phyloP scores from a whole-genome alignment of 2,888 invertebrate species.

The Laothoe populi region DNA sequence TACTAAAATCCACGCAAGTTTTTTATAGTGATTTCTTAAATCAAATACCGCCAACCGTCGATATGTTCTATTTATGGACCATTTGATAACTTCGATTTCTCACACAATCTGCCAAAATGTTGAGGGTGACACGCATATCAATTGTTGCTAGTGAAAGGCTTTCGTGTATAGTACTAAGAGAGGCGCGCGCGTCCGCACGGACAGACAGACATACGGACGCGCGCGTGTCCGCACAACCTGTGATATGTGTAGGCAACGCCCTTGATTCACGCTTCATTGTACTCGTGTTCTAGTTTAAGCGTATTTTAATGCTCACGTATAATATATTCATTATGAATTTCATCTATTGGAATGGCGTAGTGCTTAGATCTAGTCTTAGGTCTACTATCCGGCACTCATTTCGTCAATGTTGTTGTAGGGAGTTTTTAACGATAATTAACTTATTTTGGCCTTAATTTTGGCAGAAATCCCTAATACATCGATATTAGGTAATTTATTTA shows the following conservation, averaged over 20 bases:
- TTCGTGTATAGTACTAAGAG: constrained; percentile 23
- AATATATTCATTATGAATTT: neutral
- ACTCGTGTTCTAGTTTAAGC: constrained; percentile 26
- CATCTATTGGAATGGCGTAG: too few relatives aligned
- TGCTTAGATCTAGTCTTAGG: too few relatives aligned
- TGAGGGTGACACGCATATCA: neutral
- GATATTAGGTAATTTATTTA: neutral
- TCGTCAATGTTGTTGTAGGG: too few relatives aligned
- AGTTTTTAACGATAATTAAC: neutral
- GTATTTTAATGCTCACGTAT: neutral
- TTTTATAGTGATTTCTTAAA: too few relatives aligned
- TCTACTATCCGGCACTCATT: too few relatives aligned
- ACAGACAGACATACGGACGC: constrained; percentile 45
- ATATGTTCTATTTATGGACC: too few relatives aligned
- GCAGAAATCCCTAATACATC: constrained; percentile 4
- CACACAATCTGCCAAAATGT: neutral
- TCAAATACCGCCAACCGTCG: too few relatives aligned
- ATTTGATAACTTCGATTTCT: too few relatives aligned
- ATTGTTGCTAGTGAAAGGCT: neutral
- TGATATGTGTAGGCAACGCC: constrained; percentile 66
- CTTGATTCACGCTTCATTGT: constrained; percentile 40
- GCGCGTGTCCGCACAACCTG: constrained; percentile 56
- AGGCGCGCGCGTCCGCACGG: constrained; percentile 28
- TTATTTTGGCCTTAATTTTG: neutral
- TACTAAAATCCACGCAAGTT: too few relatives aligned